Percentiles rank a stretch among this genome's conserved stretches.
These are phyloP conservation scores for Belonocnema kinseyi DNA, from an alignment of 1,140 invertebrate genomes.

Conservation along the genomic window DNA sequence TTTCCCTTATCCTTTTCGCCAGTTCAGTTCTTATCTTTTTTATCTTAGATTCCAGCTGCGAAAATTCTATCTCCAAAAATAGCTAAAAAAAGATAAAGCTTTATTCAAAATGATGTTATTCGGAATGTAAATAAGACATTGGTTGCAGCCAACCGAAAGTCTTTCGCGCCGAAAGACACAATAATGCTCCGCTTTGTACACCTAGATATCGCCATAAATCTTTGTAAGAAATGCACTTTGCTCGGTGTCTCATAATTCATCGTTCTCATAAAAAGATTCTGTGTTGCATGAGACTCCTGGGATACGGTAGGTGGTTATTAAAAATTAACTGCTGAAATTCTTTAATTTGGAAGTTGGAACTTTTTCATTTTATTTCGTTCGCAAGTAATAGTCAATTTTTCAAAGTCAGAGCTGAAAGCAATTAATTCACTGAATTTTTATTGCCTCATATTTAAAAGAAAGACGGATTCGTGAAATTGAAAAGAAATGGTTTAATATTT, in stretches of 20 bases:
- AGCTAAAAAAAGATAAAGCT: background rate
- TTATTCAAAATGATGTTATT: background rate
- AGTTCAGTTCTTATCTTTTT: too few species aligned
- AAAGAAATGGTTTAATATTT: too few species aligned
- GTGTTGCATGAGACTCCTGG: constrained; percentile 39
- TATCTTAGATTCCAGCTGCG: too few species aligned
- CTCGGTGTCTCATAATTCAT: constrained; percentile 48
- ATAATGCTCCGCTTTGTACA: constrained; percentile 46
- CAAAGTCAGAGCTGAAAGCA: background rate
- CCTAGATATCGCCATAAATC: constrained; percentile 41
- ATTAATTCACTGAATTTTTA: background rate
- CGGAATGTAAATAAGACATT: constrained; percentile 20
- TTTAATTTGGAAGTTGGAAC: constrained; percentile 18
- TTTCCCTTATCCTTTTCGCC: too few species aligned
- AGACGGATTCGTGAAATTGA: too few species aligned
- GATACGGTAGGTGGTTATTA: constrained; percentile 40
- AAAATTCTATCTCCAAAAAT: too few species aligned
- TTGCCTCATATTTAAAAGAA: too few species aligned
- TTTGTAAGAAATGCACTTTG: constrained; percentile 43
- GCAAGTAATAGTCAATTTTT: background rate
- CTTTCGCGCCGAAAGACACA: constrained; percentile 40
- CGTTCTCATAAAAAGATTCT: constrained; percentile 46
- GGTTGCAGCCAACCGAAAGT: constrained; percentile 16
- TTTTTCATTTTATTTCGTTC: background rate
- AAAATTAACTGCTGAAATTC: constrained; percentile 46